phyloP scores from a whole-genome alignment of 2,113 vertebrate genomes.

The Abramis brama region DNA sequence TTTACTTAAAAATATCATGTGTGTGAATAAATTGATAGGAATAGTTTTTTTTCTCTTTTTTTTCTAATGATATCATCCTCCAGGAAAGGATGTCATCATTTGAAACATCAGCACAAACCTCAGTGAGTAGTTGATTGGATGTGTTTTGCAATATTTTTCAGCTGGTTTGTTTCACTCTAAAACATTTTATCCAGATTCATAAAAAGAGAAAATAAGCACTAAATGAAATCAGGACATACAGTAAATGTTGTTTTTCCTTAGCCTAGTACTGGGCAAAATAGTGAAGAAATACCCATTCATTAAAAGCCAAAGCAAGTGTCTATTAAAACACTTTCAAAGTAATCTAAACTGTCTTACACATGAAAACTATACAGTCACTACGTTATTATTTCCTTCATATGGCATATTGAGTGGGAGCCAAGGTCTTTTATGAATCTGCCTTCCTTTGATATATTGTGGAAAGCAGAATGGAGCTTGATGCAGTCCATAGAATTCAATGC shows the following conservation, averaged over 20 bases:
- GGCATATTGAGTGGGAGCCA: neutral
- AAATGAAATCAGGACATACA: neutral
- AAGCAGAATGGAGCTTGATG: slow-evolving; percentile 27
- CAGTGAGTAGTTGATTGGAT: neutral
- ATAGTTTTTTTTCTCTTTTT: no score
- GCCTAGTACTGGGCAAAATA: neutral
- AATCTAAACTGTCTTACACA: neutral
- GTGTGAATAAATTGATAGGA: no score
- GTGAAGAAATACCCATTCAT: neutral
- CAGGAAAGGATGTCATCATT: neutral
- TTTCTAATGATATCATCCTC: neutral
- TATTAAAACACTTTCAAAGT: neutral
- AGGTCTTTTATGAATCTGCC: slow-evolving; percentile 25
- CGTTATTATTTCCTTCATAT: neutral
- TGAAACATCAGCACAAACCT: neutral
- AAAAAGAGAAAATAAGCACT: neutral
- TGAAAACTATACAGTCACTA: neutral
- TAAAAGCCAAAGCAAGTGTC: neutral
- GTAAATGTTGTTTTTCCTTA: neutral
- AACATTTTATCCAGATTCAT: neutral
- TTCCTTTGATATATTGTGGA: slow-evolving; percentile 7
- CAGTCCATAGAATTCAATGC: slow-evolving; percentile 35
- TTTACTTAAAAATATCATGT: neutral
- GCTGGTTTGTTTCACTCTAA: neutral
- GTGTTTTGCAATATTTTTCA: neutral